Base-by-base conservation (phyloP, 2,888 invertebrate genomes). In the Leucophenga maculata region DNA sequence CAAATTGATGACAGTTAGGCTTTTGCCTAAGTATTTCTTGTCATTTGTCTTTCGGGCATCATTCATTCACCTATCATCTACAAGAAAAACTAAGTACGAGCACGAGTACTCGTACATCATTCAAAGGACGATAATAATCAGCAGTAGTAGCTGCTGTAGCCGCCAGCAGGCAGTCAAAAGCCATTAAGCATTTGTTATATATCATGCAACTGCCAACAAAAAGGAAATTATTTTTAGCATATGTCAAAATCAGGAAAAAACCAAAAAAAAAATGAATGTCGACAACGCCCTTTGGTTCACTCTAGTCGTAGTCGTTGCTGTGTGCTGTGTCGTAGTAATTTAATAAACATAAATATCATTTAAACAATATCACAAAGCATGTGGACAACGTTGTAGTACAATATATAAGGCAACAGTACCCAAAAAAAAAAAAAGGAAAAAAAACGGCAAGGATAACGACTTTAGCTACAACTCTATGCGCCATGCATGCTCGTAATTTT, bases 311-410 rank as follows among this genome's bases (percentile, higher is more conserved):
- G 16, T 26, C n/a, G n/a, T n/a, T n/a, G n/a, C n/a, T n/a, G n/a
- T 50, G 22, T 22, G 70, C 72, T 69, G 71, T 72, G 71, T 72
- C 72, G 79, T 39, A 39, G 39, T 76, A 75, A 80, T 80, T 82
- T 80, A 80, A 80, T 80, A 79, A 79, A 74, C 77, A 80, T 79
- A 80, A 78, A 79, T 79, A 75, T 74, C 71, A 75, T 75, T 78
- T 79, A 76, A 78, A 78, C 76, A 79, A 77, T 75, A 72, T 72
- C 70, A 69, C 50, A 50, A 39, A 72, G 65, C 72, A 73, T 50
- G 50, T 18, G 50, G 16, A 18, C 50, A 50, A 50, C 50, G 6
- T 50, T 50, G 8, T 39, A 39, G 39, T 50, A 18, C 16, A 14
- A 50, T 16, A 18, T 18, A 50, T 18, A 50, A 50, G 50, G 50